These are phyloP conservation scores for Taurulus bubalis DNA, from an alignment of 2,113 vertebrate genomes.

Conservation along the genomic window DNA sequence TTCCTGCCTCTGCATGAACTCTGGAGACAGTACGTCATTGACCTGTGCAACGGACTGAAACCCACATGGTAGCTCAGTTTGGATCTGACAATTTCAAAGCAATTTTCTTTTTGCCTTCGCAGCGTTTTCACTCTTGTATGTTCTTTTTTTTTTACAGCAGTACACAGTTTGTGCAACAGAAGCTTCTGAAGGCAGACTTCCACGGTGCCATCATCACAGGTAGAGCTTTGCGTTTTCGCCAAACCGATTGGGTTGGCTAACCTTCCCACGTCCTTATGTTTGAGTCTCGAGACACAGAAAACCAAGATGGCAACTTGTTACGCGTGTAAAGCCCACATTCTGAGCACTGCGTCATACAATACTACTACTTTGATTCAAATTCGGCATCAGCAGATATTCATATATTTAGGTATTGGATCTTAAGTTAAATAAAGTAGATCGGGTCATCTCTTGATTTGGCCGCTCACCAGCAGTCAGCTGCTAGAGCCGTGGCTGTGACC, in stretches of 20 bases:
- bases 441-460: not conserved
- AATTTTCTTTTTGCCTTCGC: not conserved
- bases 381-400: not conserved
- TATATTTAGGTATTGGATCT: not conserved
- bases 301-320: not conserved
- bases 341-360: too few species aligned
- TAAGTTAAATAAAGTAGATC: not conserved
- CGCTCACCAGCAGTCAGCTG: not conserved
- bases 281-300: not conserved
- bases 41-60: constrained; percentile 89
- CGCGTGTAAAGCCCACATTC: not conserved
- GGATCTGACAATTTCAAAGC: not conserved
- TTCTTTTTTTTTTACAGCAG: constrained; percentile 75
- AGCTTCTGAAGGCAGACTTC: constrained; percentile 95
- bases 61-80: constrained; percentile 80
- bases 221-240: constrained; percentile 53
- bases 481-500: too few species aligned
- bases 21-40: constrained; percentile 92
- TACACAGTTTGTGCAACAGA: constrained; percentile 89
- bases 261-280: not conserved
- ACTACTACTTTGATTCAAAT: not conserved
- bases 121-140: not conserved
- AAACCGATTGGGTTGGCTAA: too few species aligned
- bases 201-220: constrained; percentile 94
- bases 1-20: constrained; percentile 93